Evolutionary conservation across 2,113 vertebrate genomes (phyloP).

Genomic region (Hydropotes inermis): DNA sequence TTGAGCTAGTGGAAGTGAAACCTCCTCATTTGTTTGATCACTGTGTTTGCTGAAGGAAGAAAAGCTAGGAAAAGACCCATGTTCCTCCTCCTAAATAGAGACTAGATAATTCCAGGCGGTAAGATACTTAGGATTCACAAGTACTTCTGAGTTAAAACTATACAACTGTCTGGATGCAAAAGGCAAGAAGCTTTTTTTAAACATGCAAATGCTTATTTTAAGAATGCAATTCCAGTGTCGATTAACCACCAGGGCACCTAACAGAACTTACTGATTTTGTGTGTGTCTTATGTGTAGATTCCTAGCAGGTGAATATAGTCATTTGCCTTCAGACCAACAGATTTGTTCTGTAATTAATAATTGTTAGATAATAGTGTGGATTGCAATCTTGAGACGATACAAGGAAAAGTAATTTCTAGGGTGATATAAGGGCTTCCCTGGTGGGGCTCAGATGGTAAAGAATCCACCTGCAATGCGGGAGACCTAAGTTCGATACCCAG

Average conservation of each 20-base stretch:
- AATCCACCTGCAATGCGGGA: not conserved
- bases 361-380: not conserved
- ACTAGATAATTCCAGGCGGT: not conserved
- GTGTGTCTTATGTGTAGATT: not conserved
- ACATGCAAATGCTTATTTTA: not conserved
- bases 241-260: not conserved
- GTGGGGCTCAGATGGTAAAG: not conserved
- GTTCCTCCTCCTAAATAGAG: not conserved
- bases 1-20: not conserved
- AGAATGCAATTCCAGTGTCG: slow-evolving; percentile 4
- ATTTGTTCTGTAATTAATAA: slow-evolving; percentile 29
- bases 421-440: not conserved
- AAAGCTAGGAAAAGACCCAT: not conserved
- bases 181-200: not conserved
- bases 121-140: not conserved
- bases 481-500: not conserved
- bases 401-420: slow-evolving; percentile 12
- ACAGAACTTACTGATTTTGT: not conserved
- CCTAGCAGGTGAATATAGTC: not conserved
- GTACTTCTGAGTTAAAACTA: not conserved
- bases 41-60: slow-evolving; percentile 39
- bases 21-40: not conserved
- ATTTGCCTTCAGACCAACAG: slow-evolving; percentile 17
- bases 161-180: not conserved
- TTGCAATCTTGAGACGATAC: not conserved